Base-by-base conservation (phyloP, 2,888 invertebrate genomes). In the Hypomecis punctinalis region DNA sequence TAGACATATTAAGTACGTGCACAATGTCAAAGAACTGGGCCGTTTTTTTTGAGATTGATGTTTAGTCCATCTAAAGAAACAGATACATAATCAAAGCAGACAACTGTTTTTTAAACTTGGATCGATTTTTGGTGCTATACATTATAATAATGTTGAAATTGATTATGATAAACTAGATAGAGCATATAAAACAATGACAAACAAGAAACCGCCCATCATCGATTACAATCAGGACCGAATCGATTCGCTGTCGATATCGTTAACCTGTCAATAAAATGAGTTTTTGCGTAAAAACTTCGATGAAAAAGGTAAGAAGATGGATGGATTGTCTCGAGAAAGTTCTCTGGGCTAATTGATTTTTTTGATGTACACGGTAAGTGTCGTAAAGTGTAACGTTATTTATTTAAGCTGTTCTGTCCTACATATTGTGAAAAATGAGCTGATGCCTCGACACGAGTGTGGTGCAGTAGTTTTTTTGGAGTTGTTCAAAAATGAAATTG, bases 341-440 rank as follows among this genome's bases (percentile, higher is more conserved):
- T 78, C 67, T 66, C 66, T 64, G 56, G 67, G 73, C 76, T 78
- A 79, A 80, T 80, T 80, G 70, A 79, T 79, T 78, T 75, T 79
- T 77, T 66, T 43, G 42, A 13, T 54, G 63, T 65, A 56, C 56
- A 62, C 61, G 60, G 66, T 72, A 37, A 47, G 54, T 55, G 59
- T 58, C 43, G 73, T 75, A 67, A 67, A 64, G 57, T 64, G 68
- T 57, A 62, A 60, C 66, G 62, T 67, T 70, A 67, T 69, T 73
- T 64, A 69, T 70, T 56, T 61, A 64, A 59, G 52, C 37, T 36
- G 35, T 43, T 4, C 9, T 43, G 54, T 9, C 37, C 56, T 56
- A 56, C 56, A 35, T 56, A 4, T 35, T 7, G 43, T 54, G 54
- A 43, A 54, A 45, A 54, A 54, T 54, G 54, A 45, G 36, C 35